Base-by-base conservation (phyloP, 2,888 invertebrate species). In the Agrochola lota region DNA sequence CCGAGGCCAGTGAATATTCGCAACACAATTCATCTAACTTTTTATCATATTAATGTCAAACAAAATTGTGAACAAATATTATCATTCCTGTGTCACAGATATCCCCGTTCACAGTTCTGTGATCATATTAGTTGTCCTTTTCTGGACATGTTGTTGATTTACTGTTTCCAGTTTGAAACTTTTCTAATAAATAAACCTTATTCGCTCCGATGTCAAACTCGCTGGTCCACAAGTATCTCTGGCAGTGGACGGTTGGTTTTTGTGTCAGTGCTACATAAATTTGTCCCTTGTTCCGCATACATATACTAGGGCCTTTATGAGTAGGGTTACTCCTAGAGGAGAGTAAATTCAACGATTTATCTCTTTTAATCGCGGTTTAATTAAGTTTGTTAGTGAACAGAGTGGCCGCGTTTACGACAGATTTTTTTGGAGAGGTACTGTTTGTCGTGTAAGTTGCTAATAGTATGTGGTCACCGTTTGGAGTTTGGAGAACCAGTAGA, bases 111-210 rank as follows among this genome's bases (percentile, higher is more conserved):
- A 89, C 89, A 89, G 87, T 83, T 85, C 79, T 77, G 77, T 81
- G 84, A 86, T 90, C 81, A 86, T 86, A 89, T 89, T 88, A 89
- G 87, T 87, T 88, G 84, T 87, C 84, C 88, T 88, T 86, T 83
- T 88, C 80, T 83, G 91, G 93, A 92, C 93, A 93, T 93, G 92
- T 93, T 92, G 93, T 93, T 95, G 95, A 96, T 96, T 95, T 95
- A 96, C 92, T 94, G 94, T 93, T 90, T 90, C 91, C 91, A 92
- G 93, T 94, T 93, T 89, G 90, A 91, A 96, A 96, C 94, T 96
- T 96, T 95, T 84, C 93, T 94, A 95, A 96, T 96, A 96, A 96
- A 96, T 96, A 95, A 95, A 94, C 95, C 94, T 93, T 95, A 94
- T 95, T 94, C 94, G 92, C 90, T 93, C 95, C 93, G 93, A 94